phyloP scores from a whole-genome alignment of 92 coral and sea anemone genomes.

The Zoanthus solanderi region DNA sequence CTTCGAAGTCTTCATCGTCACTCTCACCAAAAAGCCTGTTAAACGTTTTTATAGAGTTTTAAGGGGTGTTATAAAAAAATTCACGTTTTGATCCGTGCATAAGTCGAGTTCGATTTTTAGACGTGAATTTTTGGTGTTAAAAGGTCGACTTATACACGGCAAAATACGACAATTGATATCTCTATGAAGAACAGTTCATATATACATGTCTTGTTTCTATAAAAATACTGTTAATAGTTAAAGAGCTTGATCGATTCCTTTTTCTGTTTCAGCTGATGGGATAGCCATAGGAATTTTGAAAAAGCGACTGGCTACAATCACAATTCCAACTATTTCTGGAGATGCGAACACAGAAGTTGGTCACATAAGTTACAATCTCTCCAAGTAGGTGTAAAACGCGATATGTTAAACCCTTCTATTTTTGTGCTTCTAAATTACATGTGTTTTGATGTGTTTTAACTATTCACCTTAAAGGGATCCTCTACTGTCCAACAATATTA shows the following conservation, averaged over 20 bases:
- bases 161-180: too few relatives aligned
- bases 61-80: too few relatives aligned
- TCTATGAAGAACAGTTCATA: too few relatives aligned
- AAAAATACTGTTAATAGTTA: not conserved
- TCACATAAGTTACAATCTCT: conserved; percentile 73
- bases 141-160: too few relatives aligned
- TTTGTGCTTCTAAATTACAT: not conserved
- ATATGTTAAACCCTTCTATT: not conserved
- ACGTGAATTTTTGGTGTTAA: too few relatives aligned
- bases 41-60: too few relatives aligned
- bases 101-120: too few relatives aligned
- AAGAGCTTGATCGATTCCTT: not conserved
- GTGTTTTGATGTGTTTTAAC: too few relatives aligned
- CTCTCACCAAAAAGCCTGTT: too few relatives aligned
- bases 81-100: too few relatives aligned
- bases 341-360: conserved; percentile 91
- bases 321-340: conserved; percentile 78
- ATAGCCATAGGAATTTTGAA: conserved; percentile 77
- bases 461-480: too few relatives aligned
- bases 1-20: too few relatives aligned
- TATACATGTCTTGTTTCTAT: not conserved
- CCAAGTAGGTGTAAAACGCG: conserved; percentile 59
- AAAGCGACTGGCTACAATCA: conserved; percentile 71
- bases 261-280: conserved; percentile 70
- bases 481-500: not conserved